A percentile compares a stretch with the other conserved stretches of the same genome.
Evolutionary conservation across 2,797 vertebrate species (phyloP).

Genomic region (Alca torda): DNA sequence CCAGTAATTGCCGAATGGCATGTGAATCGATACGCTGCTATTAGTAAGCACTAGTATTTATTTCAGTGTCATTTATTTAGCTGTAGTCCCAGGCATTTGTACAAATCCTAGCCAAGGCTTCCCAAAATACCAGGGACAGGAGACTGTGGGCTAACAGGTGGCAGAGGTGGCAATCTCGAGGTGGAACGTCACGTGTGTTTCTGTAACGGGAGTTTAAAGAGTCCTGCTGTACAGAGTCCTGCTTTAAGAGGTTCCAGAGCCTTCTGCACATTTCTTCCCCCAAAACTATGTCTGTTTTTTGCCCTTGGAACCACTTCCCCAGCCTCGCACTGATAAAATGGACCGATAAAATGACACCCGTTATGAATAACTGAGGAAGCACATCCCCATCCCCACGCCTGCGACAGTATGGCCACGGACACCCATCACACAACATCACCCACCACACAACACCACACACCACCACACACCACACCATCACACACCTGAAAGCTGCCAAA

Average conservation of each 20-base stretch:
- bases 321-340: background rate
- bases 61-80: background rate
- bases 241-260: background rate
- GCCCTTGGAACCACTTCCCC: background rate
- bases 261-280: background rate
- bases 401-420: background rate
- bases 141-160: background rate
- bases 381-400: background rate
- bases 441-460: too few species aligned
- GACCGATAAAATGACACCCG: background rate
- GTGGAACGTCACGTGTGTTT: background rate
- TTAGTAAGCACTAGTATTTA: background rate
- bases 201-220: background rate
- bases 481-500: background rate
- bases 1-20: background rate
- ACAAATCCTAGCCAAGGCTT: background rate
- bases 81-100: background rate
- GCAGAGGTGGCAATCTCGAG: background rate
- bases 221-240: background rate
- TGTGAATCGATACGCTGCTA: background rate
- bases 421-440: background rate
- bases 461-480: too few species aligned
- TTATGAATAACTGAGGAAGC: background rate
- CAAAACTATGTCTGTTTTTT: background rate
- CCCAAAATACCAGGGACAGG: background rate